Evolutionary conservation across 2,113 vertebrate species (phyloP), one percentile per base, ranked within the genome.

Genomic region (Xyrauchen texanus): DNA sequence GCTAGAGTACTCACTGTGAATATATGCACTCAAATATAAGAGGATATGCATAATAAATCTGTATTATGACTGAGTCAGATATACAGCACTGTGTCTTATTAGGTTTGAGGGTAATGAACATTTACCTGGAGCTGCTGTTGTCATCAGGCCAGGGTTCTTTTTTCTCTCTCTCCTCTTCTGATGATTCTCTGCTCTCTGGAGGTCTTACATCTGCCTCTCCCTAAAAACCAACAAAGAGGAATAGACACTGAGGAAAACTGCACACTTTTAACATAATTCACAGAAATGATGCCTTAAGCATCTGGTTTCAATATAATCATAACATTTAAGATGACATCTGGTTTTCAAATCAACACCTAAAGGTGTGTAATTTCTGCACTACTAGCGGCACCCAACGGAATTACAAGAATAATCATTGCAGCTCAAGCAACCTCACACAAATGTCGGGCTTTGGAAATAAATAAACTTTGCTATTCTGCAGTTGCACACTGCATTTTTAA

Each of bases 131-230:
- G 84, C 93, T 94, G 75, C 96, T 99, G 87, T 96, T 96, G 82
- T 99, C 97, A 73, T 98, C 98, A 16, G 97, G 96, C 97, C 98
- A 99, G 0, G 94, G 95, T 91, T 90, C 96, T 89, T 76, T 99
- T 15, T 70, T 93, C 8, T 97, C 95, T 72, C 96, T 92, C 78
- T 94, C 97, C 7, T 98, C 97, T 83, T 98, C 96, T 62, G 97
- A 98, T 5, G 97, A 98, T 81, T 95, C 96, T 80, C 95, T 96
- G 79, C 95, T 98, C 21, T 34, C 21, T 34, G 95, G 94, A 87
- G 95, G 95, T 70, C 92, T 94, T 4, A 91, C 94, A 81, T 99
- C 98, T 42, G 89, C 93, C 83, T 98, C 97, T 87, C 94, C 93
- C 90, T 81, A 84, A 51, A 64, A 79, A 49, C 49, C 13, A 34